Conservation (phyloP, 2,113 vertebrate genomes). For the Cyphomyrus plagiostoma region DNA sequence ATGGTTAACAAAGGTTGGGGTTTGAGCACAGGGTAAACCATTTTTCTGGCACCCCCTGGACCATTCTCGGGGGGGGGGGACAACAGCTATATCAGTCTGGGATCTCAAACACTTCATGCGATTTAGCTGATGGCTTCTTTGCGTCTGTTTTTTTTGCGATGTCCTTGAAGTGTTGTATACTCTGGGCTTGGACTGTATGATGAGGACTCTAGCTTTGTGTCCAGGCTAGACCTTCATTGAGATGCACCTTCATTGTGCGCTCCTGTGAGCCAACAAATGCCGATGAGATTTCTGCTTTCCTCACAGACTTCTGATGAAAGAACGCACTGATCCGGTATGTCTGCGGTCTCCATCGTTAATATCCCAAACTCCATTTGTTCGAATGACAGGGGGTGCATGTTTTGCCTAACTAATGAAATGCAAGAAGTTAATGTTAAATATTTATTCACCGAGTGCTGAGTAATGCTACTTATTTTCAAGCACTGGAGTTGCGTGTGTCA, state of each 20-base stretch:
- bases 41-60: neutral
- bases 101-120: neutral
- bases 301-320: neutral
- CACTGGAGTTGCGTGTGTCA: constrained; percentile 35
- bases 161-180: neutral
- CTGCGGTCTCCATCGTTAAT: neutral
- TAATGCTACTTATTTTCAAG: constrained; percentile 21
- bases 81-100: neutral
- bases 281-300: neutral
- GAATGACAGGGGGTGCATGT: neutral
- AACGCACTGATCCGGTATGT: neutral
- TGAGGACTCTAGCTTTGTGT: neutral
- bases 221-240: neutral
- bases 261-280: neutral
- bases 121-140: neutral
- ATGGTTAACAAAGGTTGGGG: neutral
- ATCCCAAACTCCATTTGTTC: neutral
- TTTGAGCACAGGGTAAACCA: neutral
- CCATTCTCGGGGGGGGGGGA: neutral
- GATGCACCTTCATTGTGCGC: neutral
- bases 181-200: neutral
- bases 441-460: constrained; percentile 26
- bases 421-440: neutral
- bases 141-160: neutral
- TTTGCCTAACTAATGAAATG: constrained; percentile 6